A percentile compares a stretch with the other conserved stretches of the same genome.
These are phyloP conservation scores for Ceratotherium simum DNA, from an alignment of 2,113 vertebrate species.

Conservation along the genomic window DNA sequence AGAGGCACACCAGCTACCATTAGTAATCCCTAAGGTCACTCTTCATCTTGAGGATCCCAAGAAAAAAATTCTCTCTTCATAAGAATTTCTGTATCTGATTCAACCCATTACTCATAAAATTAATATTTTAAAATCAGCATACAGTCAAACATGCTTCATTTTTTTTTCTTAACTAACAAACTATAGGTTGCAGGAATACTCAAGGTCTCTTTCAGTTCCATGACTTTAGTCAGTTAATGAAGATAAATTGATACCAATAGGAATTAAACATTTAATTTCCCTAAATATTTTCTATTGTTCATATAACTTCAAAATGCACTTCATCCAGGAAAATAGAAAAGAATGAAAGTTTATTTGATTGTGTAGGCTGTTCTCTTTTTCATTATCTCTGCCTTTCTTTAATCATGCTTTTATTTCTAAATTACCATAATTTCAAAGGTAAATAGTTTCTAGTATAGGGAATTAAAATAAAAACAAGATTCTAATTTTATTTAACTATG, in stretches of 20 bases:
- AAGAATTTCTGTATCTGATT: background rate
- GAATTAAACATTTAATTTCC: slow-evolving; percentile 54
- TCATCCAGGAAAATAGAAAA: background rate
- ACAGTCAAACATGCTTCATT: background rate
- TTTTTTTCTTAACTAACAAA: background rate
- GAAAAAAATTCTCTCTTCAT: background rate
- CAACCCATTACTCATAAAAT: background rate
- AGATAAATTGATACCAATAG: background rate
- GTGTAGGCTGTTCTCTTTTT: background rate
- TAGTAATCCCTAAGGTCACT: background rate
- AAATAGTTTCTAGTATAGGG: background rate
- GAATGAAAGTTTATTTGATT: background rate
- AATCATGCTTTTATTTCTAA: background rate
- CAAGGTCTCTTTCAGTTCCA: background rate
- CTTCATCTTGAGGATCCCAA: background rate
- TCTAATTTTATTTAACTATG: slow-evolving; percentile 5
- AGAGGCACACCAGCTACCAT: background rate
- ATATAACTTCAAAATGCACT: slow-evolving; percentile 19
- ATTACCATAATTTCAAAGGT: background rate
- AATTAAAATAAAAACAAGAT: slow-evolving; percentile 51
- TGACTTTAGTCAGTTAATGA: background rate
- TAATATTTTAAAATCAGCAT: background rate
- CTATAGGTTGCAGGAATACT: background rate
- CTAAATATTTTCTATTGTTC: background rate
- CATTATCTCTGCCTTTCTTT: background rate